Evolutionary conservation across 2,888 invertebrate species (phyloP).

Genomic region (Pammene fasciana): DNA sequence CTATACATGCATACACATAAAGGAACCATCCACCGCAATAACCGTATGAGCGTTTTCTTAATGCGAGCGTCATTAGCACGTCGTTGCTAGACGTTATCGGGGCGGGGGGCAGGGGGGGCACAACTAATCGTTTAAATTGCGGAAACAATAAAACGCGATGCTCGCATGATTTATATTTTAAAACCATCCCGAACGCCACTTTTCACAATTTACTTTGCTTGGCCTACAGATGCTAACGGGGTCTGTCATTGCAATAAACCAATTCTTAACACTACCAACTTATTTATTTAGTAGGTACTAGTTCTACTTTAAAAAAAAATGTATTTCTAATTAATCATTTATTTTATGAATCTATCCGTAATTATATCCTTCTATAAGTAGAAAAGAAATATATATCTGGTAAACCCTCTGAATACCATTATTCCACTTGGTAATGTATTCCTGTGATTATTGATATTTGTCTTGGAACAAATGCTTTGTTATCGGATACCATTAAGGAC

Average conservation of each 20-base stretch:
- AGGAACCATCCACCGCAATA: slow-evolving; percentile 33
- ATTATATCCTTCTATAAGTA: too few species aligned
- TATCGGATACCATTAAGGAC: slow-evolving; percentile 61
- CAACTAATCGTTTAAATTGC: slow-evolving; percentile 60
- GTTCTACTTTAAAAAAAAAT: too few species aligned
- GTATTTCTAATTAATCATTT: too few species aligned
- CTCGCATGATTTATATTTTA: slow-evolving; percentile 60
- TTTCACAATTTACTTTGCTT: slow-evolving; percentile 48
- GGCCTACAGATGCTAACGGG: slow-evolving; percentile 42
- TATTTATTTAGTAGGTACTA: too few species aligned
- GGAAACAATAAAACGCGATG: slow-evolving; percentile 61
- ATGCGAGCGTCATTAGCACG: slow-evolving; percentile 44
- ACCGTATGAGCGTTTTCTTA: slow-evolving; percentile 43
- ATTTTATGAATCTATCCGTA: too few species aligned
- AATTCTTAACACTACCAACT: too few species aligned
- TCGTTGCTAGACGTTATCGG: slow-evolving; percentile 20
- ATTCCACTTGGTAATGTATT: background rate
- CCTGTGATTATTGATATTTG: slow-evolving; percentile 43
- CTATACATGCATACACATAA: slow-evolving; percentile 30
- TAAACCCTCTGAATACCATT: too few species aligned
- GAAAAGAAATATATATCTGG: too few species aligned
- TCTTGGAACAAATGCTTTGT: slow-evolving; percentile 51
- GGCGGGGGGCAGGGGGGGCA: slow-evolving; percentile 43
- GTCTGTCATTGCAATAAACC: too few species aligned
- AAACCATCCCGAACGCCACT: slow-evolving; percentile 49